Evolutionary conservation across 2,113 vertebrate genomes (phyloP).

Genomic region (Thryonomys swinderianus): DNA sequence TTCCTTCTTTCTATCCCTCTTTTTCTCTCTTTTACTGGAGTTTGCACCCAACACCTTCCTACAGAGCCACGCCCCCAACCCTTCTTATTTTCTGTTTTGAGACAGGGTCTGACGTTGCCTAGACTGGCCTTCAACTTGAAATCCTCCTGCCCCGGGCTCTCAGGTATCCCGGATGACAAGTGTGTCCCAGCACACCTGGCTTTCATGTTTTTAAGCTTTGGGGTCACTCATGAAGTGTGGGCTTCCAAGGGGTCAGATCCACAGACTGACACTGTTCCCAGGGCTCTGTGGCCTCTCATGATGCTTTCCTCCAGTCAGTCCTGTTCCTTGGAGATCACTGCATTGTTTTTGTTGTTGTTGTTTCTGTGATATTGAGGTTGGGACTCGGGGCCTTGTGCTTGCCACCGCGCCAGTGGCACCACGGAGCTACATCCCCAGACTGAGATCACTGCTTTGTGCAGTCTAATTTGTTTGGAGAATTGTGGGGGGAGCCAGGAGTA

Average conservation of each 20-base stretch:
- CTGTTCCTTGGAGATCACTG: background rate
- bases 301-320: background rate
- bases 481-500: no score
- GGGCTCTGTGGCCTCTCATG: background rate
- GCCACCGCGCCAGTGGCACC: no score
- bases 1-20: no score
- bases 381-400: no score
- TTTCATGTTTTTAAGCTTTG: background rate
- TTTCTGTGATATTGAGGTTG: no score
- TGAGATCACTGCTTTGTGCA: background rate
- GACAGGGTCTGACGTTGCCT: background rate
- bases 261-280: background rate
- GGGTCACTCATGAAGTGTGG: no score
- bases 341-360: no score
- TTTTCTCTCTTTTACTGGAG: background rate
- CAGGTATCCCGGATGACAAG: background rate
- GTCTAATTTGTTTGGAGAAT: background rate
- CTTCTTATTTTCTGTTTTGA: background rate
- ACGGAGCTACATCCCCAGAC: no score
- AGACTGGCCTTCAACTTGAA: background rate
- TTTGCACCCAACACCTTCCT: background rate
- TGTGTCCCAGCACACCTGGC: background rate
- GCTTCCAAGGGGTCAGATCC: background rate
- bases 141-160: background rate
- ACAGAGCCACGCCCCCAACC: background rate